Evolutionary conservation across 2,797 vertebrate genomes (phyloP).

Genomic region (Myripristis murdjan): DNA sequence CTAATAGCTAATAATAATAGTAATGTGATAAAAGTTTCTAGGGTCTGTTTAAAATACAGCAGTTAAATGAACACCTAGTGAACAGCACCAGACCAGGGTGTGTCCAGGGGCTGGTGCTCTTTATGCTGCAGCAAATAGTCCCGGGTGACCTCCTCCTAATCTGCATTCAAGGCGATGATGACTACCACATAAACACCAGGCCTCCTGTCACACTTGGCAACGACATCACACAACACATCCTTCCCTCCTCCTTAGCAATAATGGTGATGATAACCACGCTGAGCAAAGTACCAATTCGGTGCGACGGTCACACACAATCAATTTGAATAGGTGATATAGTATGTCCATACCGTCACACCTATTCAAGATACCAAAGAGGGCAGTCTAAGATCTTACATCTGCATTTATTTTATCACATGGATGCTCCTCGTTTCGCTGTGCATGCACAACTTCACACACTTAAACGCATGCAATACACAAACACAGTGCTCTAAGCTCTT

Average conservation of each 20-base stretch:
- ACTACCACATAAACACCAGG: slow-evolving; percentile 13
- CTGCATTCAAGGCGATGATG: slow-evolving; percentile 54
- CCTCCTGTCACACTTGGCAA: background rate
- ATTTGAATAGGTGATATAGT: no score
- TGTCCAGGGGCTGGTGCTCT: slow-evolving; percentile 28
- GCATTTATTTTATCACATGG: no score
- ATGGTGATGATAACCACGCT: background rate
- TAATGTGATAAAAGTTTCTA: slow-evolving; percentile 3
- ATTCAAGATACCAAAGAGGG: background rate
- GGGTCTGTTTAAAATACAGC: slow-evolving; percentile 14
- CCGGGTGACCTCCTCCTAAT: slow-evolving; percentile 46
- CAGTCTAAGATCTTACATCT: background rate
- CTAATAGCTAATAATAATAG: no score
- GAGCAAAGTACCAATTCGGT: slow-evolving; percentile 17
- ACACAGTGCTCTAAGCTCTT: background rate
- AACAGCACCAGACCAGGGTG: background rate
- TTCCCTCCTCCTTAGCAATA: background rate
- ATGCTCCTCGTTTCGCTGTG: no score
- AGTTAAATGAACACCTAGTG: slow-evolving; percentile 13
- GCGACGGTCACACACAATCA: background rate
- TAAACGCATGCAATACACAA: background rate
- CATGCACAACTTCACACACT: background rate
- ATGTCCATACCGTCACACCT: background rate
- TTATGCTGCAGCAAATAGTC: slow-evolving; percentile 25
- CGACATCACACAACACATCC: background rate